These are phyloP conservation scores for Rhabdomys pumilio DNA, from an alignment of 2,797 vertebrate genomes.

Conservation along the genomic window DNA sequence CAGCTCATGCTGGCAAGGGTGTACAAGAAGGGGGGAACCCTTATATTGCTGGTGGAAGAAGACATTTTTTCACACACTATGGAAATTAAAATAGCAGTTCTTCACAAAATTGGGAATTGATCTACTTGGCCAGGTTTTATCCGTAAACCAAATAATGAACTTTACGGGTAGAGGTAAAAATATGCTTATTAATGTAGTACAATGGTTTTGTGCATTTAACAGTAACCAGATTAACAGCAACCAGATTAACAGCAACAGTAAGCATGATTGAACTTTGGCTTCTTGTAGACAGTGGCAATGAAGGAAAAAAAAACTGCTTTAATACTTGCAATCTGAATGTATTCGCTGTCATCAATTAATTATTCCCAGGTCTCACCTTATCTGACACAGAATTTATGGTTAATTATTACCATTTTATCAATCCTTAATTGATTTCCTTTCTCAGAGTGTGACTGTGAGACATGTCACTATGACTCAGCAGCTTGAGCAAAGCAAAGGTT, in stretches of 20 bases:
- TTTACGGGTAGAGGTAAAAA: too few relatives aligned
- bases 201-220: background rate
- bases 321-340: background rate
- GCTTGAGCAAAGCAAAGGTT: too few relatives aligned
- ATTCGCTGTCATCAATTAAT: background rate
- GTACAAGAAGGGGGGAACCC: background rate
- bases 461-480: background rate
- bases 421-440: background rate
- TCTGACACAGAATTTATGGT: background rate
- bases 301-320: background rate
- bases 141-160: background rate
- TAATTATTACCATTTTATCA: slow-evolving; percentile 27
- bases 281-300: background rate
- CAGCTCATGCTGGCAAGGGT: background rate
- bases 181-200: background rate
- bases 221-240: background rate
- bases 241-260: background rate
- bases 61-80: background rate
- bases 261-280: background rate
- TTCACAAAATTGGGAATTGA: background rate
- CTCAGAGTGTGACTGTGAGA: background rate
- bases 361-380: background rate
- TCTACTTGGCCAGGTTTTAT: background rate
- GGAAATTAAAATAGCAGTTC: background rate
- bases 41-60: too few relatives aligned